Percentiles rank a stretch among this genome's conserved stretches.
Conservation (phyloP, 2,888 invertebrate genomes). For the Pyrocoelia pectoralis region DNA sequence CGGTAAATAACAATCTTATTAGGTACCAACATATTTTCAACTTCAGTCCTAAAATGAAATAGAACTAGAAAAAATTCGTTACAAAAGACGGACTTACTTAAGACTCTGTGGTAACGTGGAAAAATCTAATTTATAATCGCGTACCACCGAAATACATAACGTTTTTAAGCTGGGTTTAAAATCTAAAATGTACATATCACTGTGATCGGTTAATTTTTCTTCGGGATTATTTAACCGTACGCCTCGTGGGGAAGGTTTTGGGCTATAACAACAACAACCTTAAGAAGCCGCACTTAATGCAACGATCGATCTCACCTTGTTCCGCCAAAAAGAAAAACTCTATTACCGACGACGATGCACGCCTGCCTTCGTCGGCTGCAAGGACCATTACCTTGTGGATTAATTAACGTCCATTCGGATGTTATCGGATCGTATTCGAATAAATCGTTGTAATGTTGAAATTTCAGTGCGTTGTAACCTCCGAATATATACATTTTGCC, state of each 20-base stretch:
- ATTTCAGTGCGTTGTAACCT: slow-evolving; percentile 81
- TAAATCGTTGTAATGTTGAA: slow-evolving; percentile 85
- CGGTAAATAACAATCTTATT: slow-evolving; percentile 69
- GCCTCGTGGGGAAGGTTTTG: slow-evolving; percentile 26
- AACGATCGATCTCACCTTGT: slow-evolving; percentile 70
- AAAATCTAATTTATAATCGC: slow-evolving; percentile 71
- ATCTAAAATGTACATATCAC: slow-evolving; percentile 84
- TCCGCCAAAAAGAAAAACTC: slow-evolving; percentile 88
- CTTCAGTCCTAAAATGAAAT: slow-evolving; percentile 65
- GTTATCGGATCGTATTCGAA: slow-evolving; percentile 73
- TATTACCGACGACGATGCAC: slow-evolving; percentile 76
- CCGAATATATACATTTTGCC: slow-evolving; percentile 88
- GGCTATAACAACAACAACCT: slow-evolving; percentile 19
- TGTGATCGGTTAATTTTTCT: slow-evolving; percentile 75
- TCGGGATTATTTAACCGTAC: slow-evolving; percentile 54
- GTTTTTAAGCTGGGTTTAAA: slow-evolving; percentile 79
- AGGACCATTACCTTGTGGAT: slow-evolving; percentile 68
- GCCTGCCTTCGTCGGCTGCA: slow-evolving; percentile 78
- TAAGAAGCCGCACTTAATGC: neutral
- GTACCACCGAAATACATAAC: slow-evolving; percentile 71
- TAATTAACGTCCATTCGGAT: slow-evolving; percentile 69
- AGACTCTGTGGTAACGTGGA: slow-evolving; percentile 70
- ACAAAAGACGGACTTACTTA: slow-evolving; percentile 60
- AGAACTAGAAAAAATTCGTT: neutral
- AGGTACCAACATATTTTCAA: slow-evolving; percentile 74